A percentile compares a stretch with the other conserved stretches of the same genome.
These are phyloP conservation scores for Ditula angustiorana DNA, from an alignment of 2,888 invertebrate species.

Conservation along the genomic window DNA sequence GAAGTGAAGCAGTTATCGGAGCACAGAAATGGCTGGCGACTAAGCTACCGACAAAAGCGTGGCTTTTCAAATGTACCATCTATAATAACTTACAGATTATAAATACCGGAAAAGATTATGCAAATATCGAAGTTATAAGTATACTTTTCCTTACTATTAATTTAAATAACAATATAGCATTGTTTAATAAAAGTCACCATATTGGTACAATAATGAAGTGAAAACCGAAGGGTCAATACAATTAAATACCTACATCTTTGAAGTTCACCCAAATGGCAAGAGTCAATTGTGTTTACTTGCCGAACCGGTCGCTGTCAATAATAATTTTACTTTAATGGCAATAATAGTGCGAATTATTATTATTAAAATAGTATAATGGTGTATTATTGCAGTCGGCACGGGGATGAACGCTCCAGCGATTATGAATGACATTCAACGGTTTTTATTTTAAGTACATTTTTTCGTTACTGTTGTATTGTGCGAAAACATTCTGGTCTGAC, in stretches of 20 bases:
- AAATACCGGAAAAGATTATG: background rate
- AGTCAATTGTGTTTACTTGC: constrained; percentile 78
- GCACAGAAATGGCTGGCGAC: too few species aligned
- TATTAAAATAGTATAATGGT: constrained; percentile 69
- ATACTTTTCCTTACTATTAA: constrained; percentile 7
- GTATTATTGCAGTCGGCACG: constrained; percentile 73
- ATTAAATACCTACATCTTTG: constrained; percentile 79
- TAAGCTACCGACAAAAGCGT: too few species aligned
- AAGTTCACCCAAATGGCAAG: constrained; percentile 78
- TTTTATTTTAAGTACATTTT: constrained; percentile 55
- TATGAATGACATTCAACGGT: constrained; percentile 77
- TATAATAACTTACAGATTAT: too few species aligned
- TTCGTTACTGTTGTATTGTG: constrained; percentile 48
- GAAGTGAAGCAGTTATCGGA: too few species aligned
- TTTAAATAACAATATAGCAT: constrained; percentile 32
- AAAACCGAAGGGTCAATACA: constrained; percentile 78
- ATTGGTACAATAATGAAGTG: constrained; percentile 66
- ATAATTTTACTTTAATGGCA: constrained; percentile 75
- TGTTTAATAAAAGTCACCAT: constrained; percentile 39
- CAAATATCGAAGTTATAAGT: background rate
- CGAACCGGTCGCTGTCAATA: constrained; percentile 62
- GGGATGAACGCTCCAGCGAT: constrained; percentile 80
- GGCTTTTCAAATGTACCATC: too few species aligned
- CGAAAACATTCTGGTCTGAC: constrained; percentile 33
- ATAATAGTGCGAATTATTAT: constrained; percentile 75